Evolutionary conservation across 2,888 invertebrate species (phyloP).

Genomic region (Tinea trinotella): DNA sequence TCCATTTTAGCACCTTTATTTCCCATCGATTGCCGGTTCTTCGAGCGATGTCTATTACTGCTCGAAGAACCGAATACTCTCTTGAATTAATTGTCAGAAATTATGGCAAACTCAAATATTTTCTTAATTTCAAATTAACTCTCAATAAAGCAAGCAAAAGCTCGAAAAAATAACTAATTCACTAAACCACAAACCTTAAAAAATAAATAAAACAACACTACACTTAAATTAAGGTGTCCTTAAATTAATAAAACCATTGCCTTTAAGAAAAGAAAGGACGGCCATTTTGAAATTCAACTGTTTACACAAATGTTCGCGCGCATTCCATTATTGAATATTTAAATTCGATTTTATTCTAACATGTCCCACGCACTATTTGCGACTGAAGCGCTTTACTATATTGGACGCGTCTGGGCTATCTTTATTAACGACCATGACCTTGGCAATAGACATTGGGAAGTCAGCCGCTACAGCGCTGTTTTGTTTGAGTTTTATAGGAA

Average conservation of each 20-base stretch:
- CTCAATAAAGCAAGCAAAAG: too few relatives aligned
- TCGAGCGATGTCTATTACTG: too few relatives aligned
- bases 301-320: constrained; percentile 1
- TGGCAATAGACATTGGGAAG: constrained; percentile 2
- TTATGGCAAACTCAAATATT: too few relatives aligned
- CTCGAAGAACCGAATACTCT: too few relatives aligned
- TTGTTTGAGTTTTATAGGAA: background rate
- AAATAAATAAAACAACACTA: background rate
- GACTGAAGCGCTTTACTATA: constrained; percentile 6
- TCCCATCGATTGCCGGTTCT: too few relatives aligned
- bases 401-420: constrained; percentile 10
- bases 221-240: background rate
- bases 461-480: constrained; percentile 16
- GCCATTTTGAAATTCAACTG: background rate
- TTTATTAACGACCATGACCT: constrained; percentile 18
- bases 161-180: too few relatives aligned
- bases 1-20: too few relatives aligned
- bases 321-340: background rate
- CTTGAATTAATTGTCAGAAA: too few relatives aligned
- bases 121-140: too few relatives aligned
- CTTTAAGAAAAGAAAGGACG: background rate
- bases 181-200: background rate
- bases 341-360: background rate
- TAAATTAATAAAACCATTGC: background rate
- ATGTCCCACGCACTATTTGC: background rate